Evolutionary conservation across 1,140 invertebrate genomes (phyloP).

Genomic region (Steinernema khuongi): DNA sequence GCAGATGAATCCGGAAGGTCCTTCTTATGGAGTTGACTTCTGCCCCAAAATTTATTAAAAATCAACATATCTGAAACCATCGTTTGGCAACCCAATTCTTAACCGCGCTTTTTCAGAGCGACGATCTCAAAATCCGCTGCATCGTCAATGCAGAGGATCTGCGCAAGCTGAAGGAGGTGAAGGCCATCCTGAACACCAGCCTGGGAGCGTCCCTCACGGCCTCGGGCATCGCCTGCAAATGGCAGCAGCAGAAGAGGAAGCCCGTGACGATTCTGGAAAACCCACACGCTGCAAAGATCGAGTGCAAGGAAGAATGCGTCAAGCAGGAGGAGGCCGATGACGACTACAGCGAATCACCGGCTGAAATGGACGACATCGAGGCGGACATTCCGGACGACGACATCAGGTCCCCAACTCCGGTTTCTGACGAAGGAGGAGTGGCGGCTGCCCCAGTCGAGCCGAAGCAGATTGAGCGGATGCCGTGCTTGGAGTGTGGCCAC

Average conservation of each 20-base stretch:
- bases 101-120: too few species aligned
- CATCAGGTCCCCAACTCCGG: slow-evolving; percentile 13
- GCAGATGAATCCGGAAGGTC: too few species aligned
- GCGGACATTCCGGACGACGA: not conserved
- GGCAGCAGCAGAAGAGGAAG: too few species aligned
- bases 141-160: slow-evolving; percentile 23
- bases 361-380: not conserved
- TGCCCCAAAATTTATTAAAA: too few species aligned
- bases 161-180: slow-evolving; percentile 19
- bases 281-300: not conserved
- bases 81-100: too few species aligned
- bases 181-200: slow-evolving; percentile 6
- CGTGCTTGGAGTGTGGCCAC: slow-evolving; percentile 29
- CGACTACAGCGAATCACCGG: slow-evolving; percentile 15
- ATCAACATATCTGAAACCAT: too few species aligned
- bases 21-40: too few species aligned
- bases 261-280: too few species aligned
- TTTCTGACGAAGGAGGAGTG: not conserved
- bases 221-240: not conserved
- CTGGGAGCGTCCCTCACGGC: slow-evolving; percentile 15
- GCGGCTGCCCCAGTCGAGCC: slow-evolving; percentile 12
- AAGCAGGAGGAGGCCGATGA: not conserved
- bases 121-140: slow-evolving; percentile 24
- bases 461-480: slow-evolving; percentile 27
- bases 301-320: slow-evolving; percentile 9